Evolutionary conservation across 1,140 invertebrate species (phyloP).

Genomic region (Drosophila sproati): DNA sequence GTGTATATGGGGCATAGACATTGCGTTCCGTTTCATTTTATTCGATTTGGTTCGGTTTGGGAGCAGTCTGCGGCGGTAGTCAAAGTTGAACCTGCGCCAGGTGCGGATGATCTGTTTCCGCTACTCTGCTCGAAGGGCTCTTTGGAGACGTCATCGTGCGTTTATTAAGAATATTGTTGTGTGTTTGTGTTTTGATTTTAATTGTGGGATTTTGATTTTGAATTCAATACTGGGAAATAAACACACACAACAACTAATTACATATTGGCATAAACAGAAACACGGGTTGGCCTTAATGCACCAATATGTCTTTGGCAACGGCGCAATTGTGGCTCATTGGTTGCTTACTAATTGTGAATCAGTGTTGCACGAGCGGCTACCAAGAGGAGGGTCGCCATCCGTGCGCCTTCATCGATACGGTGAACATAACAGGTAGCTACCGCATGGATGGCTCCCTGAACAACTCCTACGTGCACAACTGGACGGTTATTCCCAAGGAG

Average conservation of each 20-base stretch:
- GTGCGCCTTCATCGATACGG: conserved; percentile 79
- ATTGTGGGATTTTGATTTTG: conserved; percentile 27
- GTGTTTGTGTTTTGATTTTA: conserved; percentile 14
- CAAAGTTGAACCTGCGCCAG: conserved; percentile 56
- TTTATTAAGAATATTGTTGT: conserved; percentile 27
- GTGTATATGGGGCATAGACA: not conserved
- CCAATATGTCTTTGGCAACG: conserved; percentile 37
- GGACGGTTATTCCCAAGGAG: conserved; percentile 64
- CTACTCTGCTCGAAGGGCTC: not conserved
- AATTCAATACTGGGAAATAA: conserved; percentile 53
- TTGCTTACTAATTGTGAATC: conserved; percentile 15
- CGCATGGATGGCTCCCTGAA: conserved; percentile 30
- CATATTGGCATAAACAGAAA: conserved; percentile 54
- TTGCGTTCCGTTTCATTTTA: conserved; percentile 36
- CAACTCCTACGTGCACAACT: conserved; percentile 61
- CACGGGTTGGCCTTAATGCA: conserved; percentile 12
- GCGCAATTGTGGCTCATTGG: conserved; percentile 37
- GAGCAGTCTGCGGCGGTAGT: conserved; percentile 32
- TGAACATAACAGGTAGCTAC: conserved; percentile 71
- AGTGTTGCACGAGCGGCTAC: conserved; percentile 12
- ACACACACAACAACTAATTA: conserved; percentile 55
- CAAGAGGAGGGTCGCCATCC: conserved; percentile 72
- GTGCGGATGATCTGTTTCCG: conserved; percentile 51
- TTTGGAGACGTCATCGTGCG: conserved; percentile 28
- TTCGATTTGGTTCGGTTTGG: conserved; percentile 16